phyloP scores from a whole-genome alignment of 2,797 vertebrate species.

The Tenualosa thibaudeaui region DNA sequence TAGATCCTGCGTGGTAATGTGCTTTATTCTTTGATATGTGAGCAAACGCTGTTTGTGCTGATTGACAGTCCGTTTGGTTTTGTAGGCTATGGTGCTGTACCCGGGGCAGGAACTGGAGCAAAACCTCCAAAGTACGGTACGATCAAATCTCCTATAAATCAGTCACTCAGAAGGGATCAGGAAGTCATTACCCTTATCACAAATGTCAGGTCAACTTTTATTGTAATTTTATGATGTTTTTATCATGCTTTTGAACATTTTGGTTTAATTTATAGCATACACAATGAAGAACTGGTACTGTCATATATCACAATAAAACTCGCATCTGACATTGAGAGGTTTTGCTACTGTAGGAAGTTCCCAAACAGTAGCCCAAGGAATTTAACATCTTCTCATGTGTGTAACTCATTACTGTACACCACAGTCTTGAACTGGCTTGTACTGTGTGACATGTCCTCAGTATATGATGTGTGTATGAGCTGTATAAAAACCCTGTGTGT shows the following conservation, averaged over 20 bases:
- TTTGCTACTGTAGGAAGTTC: background rate
- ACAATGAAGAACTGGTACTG: background rate
- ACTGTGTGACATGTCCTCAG: background rate
- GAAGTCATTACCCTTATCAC: background rate
- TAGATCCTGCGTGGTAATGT: background rate
- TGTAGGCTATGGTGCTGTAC: background rate
- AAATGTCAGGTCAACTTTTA: background rate
- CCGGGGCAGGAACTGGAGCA: constrained; percentile 56
- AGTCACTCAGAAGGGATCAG: background rate
- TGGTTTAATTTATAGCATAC: background rate
- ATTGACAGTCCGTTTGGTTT: background rate
- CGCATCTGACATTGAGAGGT: background rate
- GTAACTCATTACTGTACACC: background rate
- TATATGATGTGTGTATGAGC: background rate
- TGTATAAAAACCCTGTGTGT: background rate
- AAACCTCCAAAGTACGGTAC: constrained; percentile 71
- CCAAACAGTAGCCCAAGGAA: background rate
- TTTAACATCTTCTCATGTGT: background rate
- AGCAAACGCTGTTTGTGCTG: background rate
- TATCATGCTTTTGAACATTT: too few relatives aligned
- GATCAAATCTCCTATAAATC: background rate
- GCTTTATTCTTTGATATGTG: background rate
- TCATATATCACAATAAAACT: background rate
- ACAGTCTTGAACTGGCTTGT: background rate
- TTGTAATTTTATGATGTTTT: background rate